Conservation (phyloP, 2,888 invertebrate species). For the Eristalis intricaria region DNA sequence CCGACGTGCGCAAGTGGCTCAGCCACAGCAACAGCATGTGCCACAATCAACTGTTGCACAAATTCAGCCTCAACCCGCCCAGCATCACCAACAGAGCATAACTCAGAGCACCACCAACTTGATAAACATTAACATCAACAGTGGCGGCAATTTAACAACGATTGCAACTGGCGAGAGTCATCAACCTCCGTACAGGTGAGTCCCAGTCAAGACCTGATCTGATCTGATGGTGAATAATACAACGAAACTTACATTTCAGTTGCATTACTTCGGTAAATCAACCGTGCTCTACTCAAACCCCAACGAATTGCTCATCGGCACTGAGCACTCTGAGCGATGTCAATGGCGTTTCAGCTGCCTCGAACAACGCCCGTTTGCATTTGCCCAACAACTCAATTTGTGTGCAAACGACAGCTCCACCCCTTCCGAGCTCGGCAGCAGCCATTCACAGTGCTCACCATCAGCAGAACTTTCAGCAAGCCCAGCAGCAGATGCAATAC, state of each 20-base stretch:
- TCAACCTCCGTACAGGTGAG: conserved; percentile 78
- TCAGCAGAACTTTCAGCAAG: conserved; percentile 63
- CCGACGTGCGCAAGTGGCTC: conserved; percentile 74
- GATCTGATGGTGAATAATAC: not conserved
- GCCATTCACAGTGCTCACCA: conserved; percentile 57
- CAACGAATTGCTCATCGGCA: conserved; percentile 73
- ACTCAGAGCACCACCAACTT: conserved; percentile 81
- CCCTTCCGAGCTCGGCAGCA: conserved; percentile 41
- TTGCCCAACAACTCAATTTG: conserved; percentile 75
- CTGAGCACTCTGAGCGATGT: conserved; percentile 71
- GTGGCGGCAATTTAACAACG: conserved; percentile 80
- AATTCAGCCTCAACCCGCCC: conserved; percentile 72
- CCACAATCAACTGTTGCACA: conserved; percentile 77
- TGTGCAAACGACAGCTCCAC: conserved; percentile 74
- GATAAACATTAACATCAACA: conserved; percentile 81
- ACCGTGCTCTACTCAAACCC: conserved; percentile 74
- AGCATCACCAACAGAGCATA: conserved; percentile 77
- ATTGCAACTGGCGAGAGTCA: conserved; percentile 81
- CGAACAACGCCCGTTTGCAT: conserved; percentile 72
- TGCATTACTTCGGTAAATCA: conserved; percentile 73
- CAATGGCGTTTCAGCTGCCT: conserved; percentile 39
- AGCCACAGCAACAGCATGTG: conserved; percentile 76
- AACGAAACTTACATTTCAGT: conserved; percentile 43
- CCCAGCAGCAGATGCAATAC: conserved; percentile 67
- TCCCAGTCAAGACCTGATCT: not conserved